A percentile compares a stretch with the other conserved stretches of the same genome.
These are phyloP conservation scores for Sylvilagus floridanus DNA, from an alignment of 2,797 vertebrate genomes.

Conservation along the genomic window DNA sequence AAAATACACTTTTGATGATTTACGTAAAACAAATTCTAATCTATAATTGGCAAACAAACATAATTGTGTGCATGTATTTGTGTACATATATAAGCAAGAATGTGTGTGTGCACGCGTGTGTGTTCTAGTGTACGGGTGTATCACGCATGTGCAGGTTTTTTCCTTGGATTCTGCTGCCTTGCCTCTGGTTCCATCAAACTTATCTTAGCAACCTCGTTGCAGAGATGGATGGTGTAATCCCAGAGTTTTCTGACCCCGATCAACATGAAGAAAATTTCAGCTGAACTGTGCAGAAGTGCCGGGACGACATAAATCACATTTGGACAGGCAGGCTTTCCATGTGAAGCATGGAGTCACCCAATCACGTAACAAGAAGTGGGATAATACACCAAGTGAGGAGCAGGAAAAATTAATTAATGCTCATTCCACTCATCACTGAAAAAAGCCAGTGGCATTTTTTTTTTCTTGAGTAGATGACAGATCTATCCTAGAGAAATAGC, in stretches of 20 bases:
- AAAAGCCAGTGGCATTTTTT: neutral
- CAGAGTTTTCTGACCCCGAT: conserved; percentile 84
- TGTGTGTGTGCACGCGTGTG: rapidly evolving
- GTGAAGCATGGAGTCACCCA: conserved; percentile 68
- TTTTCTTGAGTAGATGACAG: conserved; percentile 58
- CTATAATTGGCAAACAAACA: neutral
- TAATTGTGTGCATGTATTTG: too few relatives aligned
- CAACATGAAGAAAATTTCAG: conserved; percentile 84
- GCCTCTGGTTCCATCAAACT: conserved; percentile 37
- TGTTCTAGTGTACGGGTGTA: too few relatives aligned
- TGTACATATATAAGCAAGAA: too few relatives aligned
- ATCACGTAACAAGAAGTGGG: conserved; percentile 53
- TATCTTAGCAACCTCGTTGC: conserved; percentile 63
- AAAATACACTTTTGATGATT: neutral
- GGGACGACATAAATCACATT: conserved; percentile 83
- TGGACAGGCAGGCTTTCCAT: conserved; percentile 79
- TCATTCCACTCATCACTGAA: conserved; percentile 48
- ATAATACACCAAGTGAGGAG: conserved; percentile 52
- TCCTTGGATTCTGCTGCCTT: neutral
- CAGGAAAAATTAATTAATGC: conserved; percentile 69
- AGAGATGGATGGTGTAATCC: conserved; percentile 80
- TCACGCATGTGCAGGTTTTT: neutral
- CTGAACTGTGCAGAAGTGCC: conserved; percentile 84
- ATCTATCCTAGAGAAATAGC: conserved; percentile 26
- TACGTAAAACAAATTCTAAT: neutral